phyloP scores from a whole-genome alignment of 2,888 invertebrate genomes.

The Miltochrista miniata region DNA sequence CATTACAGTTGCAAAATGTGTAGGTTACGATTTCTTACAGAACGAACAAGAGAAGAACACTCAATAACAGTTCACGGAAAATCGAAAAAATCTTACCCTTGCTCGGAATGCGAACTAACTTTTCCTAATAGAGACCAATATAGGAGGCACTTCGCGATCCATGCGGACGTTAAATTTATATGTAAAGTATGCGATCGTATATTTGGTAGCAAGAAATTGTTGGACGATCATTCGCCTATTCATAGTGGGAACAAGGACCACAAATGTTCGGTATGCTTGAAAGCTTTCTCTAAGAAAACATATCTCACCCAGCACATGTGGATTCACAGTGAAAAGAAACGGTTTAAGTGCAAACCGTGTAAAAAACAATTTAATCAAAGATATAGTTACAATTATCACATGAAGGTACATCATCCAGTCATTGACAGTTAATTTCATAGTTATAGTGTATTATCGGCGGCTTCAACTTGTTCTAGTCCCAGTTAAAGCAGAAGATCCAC shows the following conservation, averaged over 20 bases:
- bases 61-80: constrained; percentile 49
- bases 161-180: constrained; percentile 61
- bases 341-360: constrained; percentile 65
- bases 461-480: too few relatives aligned
- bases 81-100: constrained; percentile 49
- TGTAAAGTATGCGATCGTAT: constrained; percentile 65
- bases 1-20: constrained; percentile 54
- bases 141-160: constrained; percentile 58
- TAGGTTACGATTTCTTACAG: constrained; percentile 64
- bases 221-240: constrained; percentile 73
- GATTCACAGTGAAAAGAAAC: constrained; percentile 68
- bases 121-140: constrained; percentile 59
- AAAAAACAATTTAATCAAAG: constrained; percentile 71
- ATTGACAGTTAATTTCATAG: too few relatives aligned
- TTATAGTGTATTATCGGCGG: too few relatives aligned
- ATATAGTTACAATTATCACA: constrained; percentile 68
- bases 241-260: constrained; percentile 79
- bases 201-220: constrained; percentile 57
- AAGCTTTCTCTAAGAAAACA: constrained; percentile 66
- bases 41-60: constrained; percentile 65
- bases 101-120: constrained; percentile 60
- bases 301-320: constrained; percentile 76
- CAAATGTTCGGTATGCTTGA: constrained; percentile 74
- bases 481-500: too few relatives aligned
- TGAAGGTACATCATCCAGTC: constrained; percentile 71